These are phyloP conservation scores for Drosophila picticornis DNA, from an alignment of 2,888 invertebrate species.

Conservation along the genomic window DNA sequence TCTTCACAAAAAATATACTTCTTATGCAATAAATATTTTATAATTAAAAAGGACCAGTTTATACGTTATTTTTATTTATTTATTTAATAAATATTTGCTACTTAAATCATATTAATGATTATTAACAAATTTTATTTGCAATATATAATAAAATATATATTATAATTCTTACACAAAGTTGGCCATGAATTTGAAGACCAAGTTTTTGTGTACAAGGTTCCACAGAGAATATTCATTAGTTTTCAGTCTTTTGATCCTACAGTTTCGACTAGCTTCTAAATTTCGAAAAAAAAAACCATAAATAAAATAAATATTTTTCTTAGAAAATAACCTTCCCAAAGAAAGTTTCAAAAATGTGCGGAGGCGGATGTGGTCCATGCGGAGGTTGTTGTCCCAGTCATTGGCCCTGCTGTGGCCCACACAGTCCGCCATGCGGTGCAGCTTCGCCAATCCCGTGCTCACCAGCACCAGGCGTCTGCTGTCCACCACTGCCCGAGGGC, in stretches of 20 bases:
- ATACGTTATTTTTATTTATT: too few species aligned
- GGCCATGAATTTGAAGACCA: slow-evolving; percentile 30
- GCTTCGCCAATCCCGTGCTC: slow-evolving; percentile 81
- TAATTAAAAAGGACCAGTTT: not conserved
- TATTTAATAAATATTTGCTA: not conserved
- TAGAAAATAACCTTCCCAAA: slow-evolving; percentile 15
- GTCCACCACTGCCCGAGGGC: slow-evolving; percentile 80
- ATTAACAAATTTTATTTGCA: not conserved
- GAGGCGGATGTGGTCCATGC: slow-evolving; percentile 48
- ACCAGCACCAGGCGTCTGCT: slow-evolving; percentile 73
- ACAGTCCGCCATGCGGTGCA: slow-evolving; percentile 72
- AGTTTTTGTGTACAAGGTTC: not conserved
- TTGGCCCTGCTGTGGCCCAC: slow-evolving; percentile 56
- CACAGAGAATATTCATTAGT: slow-evolving; percentile 56
- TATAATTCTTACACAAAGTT: slow-evolving; percentile 21
- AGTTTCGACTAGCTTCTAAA: slow-evolving; percentile 72
- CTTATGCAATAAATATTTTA: not conserved
- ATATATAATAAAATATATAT: not conserved
- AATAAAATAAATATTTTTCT: slow-evolving; percentile 10
- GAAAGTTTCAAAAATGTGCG: slow-evolving; percentile 34
- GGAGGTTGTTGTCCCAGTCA: slow-evolving; percentile 62
- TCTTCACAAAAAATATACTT: not conserved
- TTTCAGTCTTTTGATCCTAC: slow-evolving; percentile 64
- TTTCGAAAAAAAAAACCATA: slow-evolving; percentile 7
- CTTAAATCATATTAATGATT: not conserved